Percentiles rank a stretch among this genome's conserved stretches.
phyloP scores from a whole-genome alignment of 1,140 invertebrate genomes.

The Drosophila murphyi region DNA sequence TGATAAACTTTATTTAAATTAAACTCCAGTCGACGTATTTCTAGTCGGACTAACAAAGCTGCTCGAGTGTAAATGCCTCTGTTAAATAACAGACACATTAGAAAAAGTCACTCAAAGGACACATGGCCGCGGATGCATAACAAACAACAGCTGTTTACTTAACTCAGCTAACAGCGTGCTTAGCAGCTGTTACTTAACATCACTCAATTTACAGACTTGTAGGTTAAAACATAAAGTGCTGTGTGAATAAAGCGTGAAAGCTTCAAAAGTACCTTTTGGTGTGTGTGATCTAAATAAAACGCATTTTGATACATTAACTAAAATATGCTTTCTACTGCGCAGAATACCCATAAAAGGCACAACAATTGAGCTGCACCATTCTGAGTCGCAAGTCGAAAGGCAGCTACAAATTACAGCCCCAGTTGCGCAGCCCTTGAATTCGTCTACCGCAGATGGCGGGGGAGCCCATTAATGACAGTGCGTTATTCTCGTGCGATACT shows the following conservation, averaged over 20 bases:
- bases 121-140: slow-evolving; percentile 31
- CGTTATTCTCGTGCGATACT: slow-evolving; percentile 44
- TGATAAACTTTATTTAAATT: neutral
- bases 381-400: slow-evolving; percentile 15
- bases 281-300: slow-evolving; percentile 31
- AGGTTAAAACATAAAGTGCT: neutral
- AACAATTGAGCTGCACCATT: slow-evolving; percentile 13
- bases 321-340: slow-evolving; percentile 53
- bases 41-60: neutral
- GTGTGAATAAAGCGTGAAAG: neutral
- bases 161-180: slow-evolving; percentile 24
- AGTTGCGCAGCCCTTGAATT: slow-evolving; percentile 12
- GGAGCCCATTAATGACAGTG: slow-evolving; percentile 69
- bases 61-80: neutral
- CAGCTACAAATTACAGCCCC: slow-evolving; percentile 18
- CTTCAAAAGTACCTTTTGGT: neutral
- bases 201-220: slow-evolving; percentile 38
- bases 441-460: neutral
- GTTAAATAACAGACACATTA: neutral
- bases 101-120: slow-evolving; percentile 59
- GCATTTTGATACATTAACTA: slow-evolving; percentile 54
- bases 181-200: slow-evolving; percentile 35
- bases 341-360: slow-evolving; percentile 5
- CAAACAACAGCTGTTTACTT: slow-evolving; percentile 63
- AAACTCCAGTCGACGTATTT: no score